Base-by-base conservation (phyloP, 1,140 invertebrate genomes). In the Drosophila neocordata region DNA sequence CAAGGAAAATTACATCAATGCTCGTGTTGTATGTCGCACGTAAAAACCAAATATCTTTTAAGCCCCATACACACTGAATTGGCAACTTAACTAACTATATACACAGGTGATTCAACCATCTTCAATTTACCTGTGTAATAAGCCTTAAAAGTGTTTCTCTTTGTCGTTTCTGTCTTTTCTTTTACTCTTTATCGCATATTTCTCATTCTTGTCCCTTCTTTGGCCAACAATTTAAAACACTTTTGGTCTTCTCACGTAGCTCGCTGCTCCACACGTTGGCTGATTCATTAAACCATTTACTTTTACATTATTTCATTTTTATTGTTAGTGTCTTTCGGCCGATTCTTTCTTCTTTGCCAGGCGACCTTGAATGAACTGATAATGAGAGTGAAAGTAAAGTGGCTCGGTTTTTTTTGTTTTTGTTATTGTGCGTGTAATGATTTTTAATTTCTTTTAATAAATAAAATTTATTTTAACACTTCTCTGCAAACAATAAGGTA, bases 361-460 rank as follows among this genome's bases (percentile, higher is more conserved):
- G 1, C 55, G 83, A 64, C 82, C 83, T 88, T 87, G 79, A 88
- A 69, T 12, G 6, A 60, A 11, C 7, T 13, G 55, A n/a, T 58
- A 66, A 41, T 18, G 55, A 60, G 59, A 79, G 78, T 48, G 79
- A 87, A 81, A 87, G 81, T 81, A 1, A 69, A 63, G 22, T 74
- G 38, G 35, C 27, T 7, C 4, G 2, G 24, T 2, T 11, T n/a
- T 24, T 24, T 24, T 24, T 24, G 1, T 24, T 24, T 24, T 24
- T 35, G 24, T 15, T 65, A n/a, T 65, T 58, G 35, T 59, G 65
- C 73, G 41, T 64, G 73, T 76, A 74, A 77, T 77, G 66, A 8
- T 74, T 70, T 67, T 74, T 66, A 74, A 70, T 74, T 72, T 76
- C 63, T 51, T 41, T 13, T 13, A 34, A 56, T 4, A 15, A 31